Base-by-base conservation (phyloP, 2,113 vertebrate genomes). In the Cephalopterus ornatus region DNA sequence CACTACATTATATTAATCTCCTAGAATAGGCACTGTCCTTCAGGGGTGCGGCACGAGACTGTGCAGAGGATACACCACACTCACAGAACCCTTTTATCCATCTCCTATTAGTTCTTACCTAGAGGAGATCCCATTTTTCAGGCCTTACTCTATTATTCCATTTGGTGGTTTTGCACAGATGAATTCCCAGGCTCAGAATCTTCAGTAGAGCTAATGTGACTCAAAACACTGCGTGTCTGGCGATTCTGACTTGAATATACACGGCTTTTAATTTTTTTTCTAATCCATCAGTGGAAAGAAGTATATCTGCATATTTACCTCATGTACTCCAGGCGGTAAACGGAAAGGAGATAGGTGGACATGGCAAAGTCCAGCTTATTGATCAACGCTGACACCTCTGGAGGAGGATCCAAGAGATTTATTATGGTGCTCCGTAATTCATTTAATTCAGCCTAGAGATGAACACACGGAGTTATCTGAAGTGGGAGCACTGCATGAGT, bases 331-430 rank as follows among this genome's bases (percentile, higher is more conserved):
- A 99, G 98, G 53, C 99, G 98, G 92, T 99, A 99, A 58, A 99
- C 99, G 17, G 99, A 99, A 19, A 99, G 98, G 65, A 99, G 98
- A 80, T 99, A 99, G 6, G 99, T 99, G 52, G 98, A 99, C 99
- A 99, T 99, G 91, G 99, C 99, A 27, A 99, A 99, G 96, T 99
- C 99, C 35, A 99, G 96, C 93, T 99, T 99, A 98, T 99, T 99
- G 96, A 99, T 99, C 96, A 99, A 96, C 0, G 99, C 99, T 6
- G 98, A 98, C 58, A 98, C 99, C 92, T 99, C 99, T 3, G 99
- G 99, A 75, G 99, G 97, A 5, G 99, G 99, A 94, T 99, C 99
- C 61, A 99, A 96, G 59, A 99, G 98, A 82, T 99, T 99, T 94
- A 98, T 98, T 91, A 99, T 99, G 95, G 99, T 99, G 86, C 98